phyloP scores from a whole-genome alignment of 2,888 invertebrate genomes.

The Idaea aversata region DNA sequence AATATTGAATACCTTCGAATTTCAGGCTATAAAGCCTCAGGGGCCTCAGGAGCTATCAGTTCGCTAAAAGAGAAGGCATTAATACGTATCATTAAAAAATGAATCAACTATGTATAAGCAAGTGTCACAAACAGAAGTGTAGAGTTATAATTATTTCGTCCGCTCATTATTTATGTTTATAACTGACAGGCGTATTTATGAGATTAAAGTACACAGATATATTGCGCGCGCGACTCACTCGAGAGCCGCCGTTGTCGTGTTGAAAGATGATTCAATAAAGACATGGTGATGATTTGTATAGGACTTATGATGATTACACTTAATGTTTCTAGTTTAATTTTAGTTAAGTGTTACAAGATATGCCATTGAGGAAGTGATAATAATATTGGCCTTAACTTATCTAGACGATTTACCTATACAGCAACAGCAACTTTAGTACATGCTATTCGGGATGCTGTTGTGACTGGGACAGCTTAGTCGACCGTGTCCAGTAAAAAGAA shows the following conservation, averaged over 20 bases:
- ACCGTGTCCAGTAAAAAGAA: no score
- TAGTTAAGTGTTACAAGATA: background rate
- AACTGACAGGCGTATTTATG: background rate
- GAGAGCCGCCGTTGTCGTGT: background rate
- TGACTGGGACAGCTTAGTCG: no score
- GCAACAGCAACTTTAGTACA: no score
- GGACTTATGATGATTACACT: background rate
- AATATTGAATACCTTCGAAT: no score
- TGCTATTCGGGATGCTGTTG: no score
- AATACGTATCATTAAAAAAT: background rate
- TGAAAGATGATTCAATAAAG: background rate
- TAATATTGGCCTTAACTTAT: background rate
- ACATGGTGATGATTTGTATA: background rate
- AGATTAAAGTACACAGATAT: background rate
- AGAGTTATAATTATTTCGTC: background rate
- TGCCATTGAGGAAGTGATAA: background rate
- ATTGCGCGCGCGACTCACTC: background rate
- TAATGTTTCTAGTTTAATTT: background rate
- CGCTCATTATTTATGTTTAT: background rate
- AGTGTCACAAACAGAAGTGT: background rate
- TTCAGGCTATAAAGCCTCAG: no score
- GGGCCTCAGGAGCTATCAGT: no score
- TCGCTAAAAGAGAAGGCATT: no score
- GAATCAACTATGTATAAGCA: background rate
- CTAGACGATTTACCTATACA: no score